Conservation (phyloP, 2,888 invertebrate species). For the Eulithis prunata region DNA sequence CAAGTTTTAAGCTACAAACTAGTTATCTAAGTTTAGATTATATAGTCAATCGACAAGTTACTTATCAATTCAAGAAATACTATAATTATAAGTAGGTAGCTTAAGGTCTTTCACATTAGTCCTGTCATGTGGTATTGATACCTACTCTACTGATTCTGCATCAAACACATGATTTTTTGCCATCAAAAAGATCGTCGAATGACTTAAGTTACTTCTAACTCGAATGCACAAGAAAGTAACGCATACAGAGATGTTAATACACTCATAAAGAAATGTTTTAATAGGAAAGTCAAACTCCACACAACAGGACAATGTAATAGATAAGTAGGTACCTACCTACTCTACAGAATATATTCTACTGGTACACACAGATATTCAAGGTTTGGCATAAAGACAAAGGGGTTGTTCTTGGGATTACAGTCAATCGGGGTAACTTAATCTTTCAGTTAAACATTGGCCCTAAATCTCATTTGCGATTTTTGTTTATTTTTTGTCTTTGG, state of each 20-base stretch:
- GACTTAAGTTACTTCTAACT: background rate
- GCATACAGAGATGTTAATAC: too few species aligned
- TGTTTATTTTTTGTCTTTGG: too few species aligned
- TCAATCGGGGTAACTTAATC: too few species aligned
- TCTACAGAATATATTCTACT: slow-evolving; percentile 45
- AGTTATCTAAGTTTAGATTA: slow-evolving; percentile 43
- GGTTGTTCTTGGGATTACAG: background rate
- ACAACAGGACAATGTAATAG: slow-evolving; percentile 9
- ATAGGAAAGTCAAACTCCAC: background rate
- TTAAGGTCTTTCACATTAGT: slow-evolving; percentile 5
- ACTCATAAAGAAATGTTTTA: too few species aligned
- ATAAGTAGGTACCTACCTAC: background rate
- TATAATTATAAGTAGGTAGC: slow-evolving; percentile 26
- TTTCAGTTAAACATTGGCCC: too few species aligned
- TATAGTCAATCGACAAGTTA: slow-evolving; percentile 50
- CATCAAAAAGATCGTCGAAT: background rate
- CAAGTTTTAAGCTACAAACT: slow-evolving; percentile 53
- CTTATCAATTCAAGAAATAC: slow-evolving; percentile 43
- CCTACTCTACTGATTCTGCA: background rate
- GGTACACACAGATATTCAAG: slow-evolving; percentile 52
- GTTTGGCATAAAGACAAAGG: slow-evolving; percentile 45
- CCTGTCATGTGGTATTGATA: slow-evolving; percentile 1
- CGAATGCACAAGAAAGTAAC: background rate
- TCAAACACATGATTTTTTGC: too few species aligned
- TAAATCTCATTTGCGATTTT: too few species aligned